Evolutionary conservation across 2,888 invertebrate genomes (phyloP), one percentile per base, ranked within the genome.

Genomic region (Agonopterix arenella): DNA sequence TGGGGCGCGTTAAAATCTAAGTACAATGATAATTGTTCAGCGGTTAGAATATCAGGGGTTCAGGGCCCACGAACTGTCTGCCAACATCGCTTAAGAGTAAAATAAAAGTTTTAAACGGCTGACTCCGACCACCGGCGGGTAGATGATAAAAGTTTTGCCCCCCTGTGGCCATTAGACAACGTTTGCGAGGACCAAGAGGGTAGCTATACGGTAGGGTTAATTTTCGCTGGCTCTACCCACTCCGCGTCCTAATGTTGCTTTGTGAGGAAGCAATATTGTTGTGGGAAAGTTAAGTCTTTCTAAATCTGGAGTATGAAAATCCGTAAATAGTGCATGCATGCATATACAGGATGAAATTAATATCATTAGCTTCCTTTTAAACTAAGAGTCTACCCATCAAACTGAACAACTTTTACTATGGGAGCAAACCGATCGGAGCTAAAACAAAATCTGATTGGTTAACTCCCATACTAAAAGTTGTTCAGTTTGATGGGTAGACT

Each of bases 91-190:
- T 69, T 63, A 63, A 56, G 64, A 62, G 64, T 66, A 61, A 68
- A 73, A 75, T 74, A 70, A 73, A 78, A 76, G 71, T 75, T 75
- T 68, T 57, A 66, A 69, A 64, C 61, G 61, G 58, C 57, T 56
- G 59, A 59, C 64, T 61, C 56, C 52, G 54, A 50, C 57, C 56
- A 54, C 51, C 48, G 54, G 60, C 58, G 61, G 65, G 67, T 58
- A 69, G 73, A 74, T 75, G 72, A 73, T 73, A 72, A 76, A 77
- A 79, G 72, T 77, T 79, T 70, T 50, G 59, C 52, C 54, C 61
- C 66, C 59, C 49, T 56, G 66, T 54, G 64, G 62, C 68, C 65
- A 68, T 70, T 68, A 70, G 49, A 61, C 62, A 58, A 63, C 68
- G 68, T 70, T 70, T 69, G 59, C 55, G 52, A 57, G 61, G 57